Evolutionary conservation across 2,113 vertebrate genomes (phyloP).

Genomic region (Callorhinus ursinus): DNA sequence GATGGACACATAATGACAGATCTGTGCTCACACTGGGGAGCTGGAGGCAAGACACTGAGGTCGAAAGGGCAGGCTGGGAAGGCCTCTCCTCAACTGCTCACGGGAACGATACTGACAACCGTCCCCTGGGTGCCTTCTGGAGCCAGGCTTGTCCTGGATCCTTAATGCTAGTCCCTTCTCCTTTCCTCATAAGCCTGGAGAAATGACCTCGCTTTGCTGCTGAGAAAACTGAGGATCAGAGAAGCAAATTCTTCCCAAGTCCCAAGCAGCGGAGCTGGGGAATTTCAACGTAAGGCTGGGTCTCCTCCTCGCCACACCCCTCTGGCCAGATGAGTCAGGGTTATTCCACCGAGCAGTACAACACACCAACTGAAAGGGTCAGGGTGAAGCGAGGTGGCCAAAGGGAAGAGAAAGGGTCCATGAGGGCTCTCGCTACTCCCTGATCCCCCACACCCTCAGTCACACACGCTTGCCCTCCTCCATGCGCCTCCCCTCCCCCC

Average conservation of each 20-base stretch:
- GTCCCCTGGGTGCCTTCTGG: no score
- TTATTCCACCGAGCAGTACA: neutral
- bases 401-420: neutral
- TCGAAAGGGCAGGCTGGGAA: neutral
- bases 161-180: neutral
- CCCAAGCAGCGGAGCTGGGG: neutral
- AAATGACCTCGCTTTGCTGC: neutral
- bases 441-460: neutral
- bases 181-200: neutral
- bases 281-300: neutral
- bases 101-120: neutral
- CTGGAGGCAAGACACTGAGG: neutral
- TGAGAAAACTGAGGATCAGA: slow-evolving; percentile 13
- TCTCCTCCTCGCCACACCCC: neutral
- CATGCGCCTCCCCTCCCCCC: neutral
- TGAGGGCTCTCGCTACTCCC: neutral
- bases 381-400: neutral
- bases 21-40: neutral
- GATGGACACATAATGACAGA: neutral
- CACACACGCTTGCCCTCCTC: neutral
- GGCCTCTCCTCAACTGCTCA: neutral
- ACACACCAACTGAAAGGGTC: neutral
- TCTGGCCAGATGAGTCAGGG: neutral
- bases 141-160: neutral
- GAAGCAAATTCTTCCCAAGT: neutral